These are phyloP conservation scores for Gallinago solitaria DNA, from an alignment of 2,797 vertebrate species.

Conservation along the genomic window DNA sequence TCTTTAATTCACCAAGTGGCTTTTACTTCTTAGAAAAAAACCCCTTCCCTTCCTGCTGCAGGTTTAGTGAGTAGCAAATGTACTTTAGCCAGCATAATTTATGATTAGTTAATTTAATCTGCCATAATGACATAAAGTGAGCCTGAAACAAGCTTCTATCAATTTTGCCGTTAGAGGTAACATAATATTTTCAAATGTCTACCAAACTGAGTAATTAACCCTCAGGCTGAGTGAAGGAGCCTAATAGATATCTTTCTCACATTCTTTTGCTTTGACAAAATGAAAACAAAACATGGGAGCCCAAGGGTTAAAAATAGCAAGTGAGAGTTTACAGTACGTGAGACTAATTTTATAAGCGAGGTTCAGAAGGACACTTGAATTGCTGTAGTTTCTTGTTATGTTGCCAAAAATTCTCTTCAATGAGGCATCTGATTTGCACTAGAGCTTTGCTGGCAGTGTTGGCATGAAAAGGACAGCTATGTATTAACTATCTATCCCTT, in stretches of 20 bases:
- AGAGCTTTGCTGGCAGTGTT: neutral
- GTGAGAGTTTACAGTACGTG: neutral
- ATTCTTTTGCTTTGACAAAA: conserved; percentile 35
- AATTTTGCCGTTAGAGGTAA: conserved; percentile 69
- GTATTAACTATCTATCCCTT: neutral
- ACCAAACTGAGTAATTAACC: conserved; percentile 71
- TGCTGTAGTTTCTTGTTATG: neutral
- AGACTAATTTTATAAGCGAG: neutral
- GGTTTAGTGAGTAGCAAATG: conserved; percentile 63
- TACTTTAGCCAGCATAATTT: conserved; percentile 71
- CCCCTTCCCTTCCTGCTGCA: conserved; percentile 12
- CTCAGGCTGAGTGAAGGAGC: conserved; percentile 41
- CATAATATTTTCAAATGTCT: conserved; percentile 74
- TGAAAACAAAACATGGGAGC: neutral
- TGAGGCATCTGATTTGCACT: neutral
- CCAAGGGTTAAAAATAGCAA: conserved; percentile 50
- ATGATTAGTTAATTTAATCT: conserved; percentile 75
- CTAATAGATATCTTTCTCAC: neutral
- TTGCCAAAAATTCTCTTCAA: neutral
- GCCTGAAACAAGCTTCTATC: conserved; percentile 70
- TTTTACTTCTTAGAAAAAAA: conserved; percentile 30
- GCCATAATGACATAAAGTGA: conserved; percentile 70
- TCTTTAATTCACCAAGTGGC: neutral
- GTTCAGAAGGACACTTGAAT: neutral
- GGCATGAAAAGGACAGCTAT: neutral